Evolutionary conservation across 1,140 invertebrate genomes (phyloP), one percentile per base, ranked within the genome.

Genomic region (Caenorhabditis latens): DNA sequence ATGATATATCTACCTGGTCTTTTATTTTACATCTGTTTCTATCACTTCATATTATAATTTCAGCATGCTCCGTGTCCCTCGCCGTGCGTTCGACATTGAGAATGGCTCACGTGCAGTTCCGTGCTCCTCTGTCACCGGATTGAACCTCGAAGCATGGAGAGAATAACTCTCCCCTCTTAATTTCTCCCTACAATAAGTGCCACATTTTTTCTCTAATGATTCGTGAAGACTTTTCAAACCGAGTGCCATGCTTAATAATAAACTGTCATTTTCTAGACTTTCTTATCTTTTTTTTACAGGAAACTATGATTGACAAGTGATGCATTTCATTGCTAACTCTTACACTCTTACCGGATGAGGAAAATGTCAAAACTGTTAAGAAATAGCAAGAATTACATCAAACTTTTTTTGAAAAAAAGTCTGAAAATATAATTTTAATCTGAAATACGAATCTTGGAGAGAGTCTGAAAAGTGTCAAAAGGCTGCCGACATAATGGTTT

Each of bases 91-190:
- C 86, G 53, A 79, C 40, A 55, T 83, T 19, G 88, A 89, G 24
- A 82, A 86, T 42, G 89, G 89, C 9, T 40, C 85, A 2, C 67
- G 57, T 42, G 89, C 89, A 16, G 71, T 89, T 57, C 85, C 88
- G 9, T 89, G 89, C 85, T 67, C 63, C 13, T 82, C 67, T 16
- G 88, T 89, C 53, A 87, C 40, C 11, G 43, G 57, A 32, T 58
- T 89, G 6, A 84, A 89, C 67, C 84, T 89, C 6, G 82, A 61
- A 19, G 42, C 88, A 14, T 89, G 89, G 89, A 89, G 86, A 86
- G 87, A 89, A 50, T 84, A 84, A 21, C 19, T 5, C 13, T 32
- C 16, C 13, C 43, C 16, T 46, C 6, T 14, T 21, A 16, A 71
- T 32, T 46, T 46, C 46, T 21, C 11, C n/a, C 13, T 42, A 46